These are phyloP conservation scores for Heloderma charlesbogerti DNA, from an alignment of 2,113 vertebrate species.

Conservation along the genomic window DNA sequence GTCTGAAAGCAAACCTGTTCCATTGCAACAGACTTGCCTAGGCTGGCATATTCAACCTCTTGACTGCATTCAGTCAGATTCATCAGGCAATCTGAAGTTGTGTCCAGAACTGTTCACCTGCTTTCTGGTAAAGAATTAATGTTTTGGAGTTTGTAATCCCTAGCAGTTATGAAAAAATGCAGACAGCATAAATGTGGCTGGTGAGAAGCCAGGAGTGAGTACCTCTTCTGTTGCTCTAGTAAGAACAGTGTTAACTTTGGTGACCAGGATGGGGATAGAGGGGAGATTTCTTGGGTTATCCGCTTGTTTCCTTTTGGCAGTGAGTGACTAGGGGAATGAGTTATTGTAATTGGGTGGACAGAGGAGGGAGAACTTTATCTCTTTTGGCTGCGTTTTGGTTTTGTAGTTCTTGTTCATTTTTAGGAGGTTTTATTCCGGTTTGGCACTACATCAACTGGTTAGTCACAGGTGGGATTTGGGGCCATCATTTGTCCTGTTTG, in stretches of 20 bases:
- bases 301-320: neutral
- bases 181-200: neutral
- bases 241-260: neutral
- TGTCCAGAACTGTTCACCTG: neutral
- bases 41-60: neutral
- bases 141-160: neutral
- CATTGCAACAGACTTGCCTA: neutral
- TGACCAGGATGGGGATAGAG: neutral
- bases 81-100: neutral
- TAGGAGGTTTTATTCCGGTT: neutral
- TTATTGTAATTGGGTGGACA: neutral
- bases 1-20: neutral
- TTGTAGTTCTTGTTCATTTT: neutral
- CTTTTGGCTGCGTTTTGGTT: too few relatives aligned
- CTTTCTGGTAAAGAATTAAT: neutral
- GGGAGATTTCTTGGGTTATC: neutral
- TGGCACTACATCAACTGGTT: neutral
- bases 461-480: neutral
- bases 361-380: neutral
- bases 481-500: neutral
- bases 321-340: neutral
- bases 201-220: neutral
- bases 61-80: neutral
- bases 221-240: neutral
- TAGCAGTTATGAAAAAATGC: neutral